Base-by-base conservation (phyloP, 2,113 vertebrate genomes). In the Oncorhynchus clarkii region DNA sequence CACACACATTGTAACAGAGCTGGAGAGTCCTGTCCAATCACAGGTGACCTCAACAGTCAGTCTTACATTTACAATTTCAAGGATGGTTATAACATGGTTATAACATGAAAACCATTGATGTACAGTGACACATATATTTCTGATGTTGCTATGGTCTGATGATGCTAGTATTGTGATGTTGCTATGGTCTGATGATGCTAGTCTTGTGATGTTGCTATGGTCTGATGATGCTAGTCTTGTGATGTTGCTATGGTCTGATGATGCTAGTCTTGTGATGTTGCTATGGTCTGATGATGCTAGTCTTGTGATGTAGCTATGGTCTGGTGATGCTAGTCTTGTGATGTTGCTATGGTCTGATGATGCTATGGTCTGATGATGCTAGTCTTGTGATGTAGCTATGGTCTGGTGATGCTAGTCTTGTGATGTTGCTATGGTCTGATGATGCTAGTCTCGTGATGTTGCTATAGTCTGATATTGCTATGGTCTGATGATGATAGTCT, bases 1-100 rank as follows among this genome's bases (percentile, higher is more conserved):
- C 76, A 94, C 93, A 3, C 93, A 94, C 87, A 78, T 94, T 8
- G 91, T 94, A 1, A 92, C 90, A 1, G 90, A 91, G 70, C 82
- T 92, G 72, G 92, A 93, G 69, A 86, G 76, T 76, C 72, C 72
- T 54, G 27, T 90, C 57, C 90, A 93, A 72, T 73, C 69, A 39
- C 85, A 89, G 92, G 93, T 82, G 71, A 81, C n/a, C 48, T 26
- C 12, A 11, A 14, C 39, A 9, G 27, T 16, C 6, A 69, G n/a
- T 93, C 29, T 7, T 20, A 27, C 24, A 27, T 34, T 49, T n/a
- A 14, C 18, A 7, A 62, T 62, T n/a, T 62, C 59, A n/a, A 24
- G n/a, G n/a, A 62, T 22, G n/a, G 59, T 22, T 62, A 8, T 22
- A 62, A 62, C 12, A 62, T 22, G 59, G n/a, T 22, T 62, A 8